Percentiles rank a stretch among this genome's conserved stretches.
Evolutionary conservation across 2,797 vertebrate genomes (phyloP).

Genomic region (Rhinophrynus dorsalis): DNA sequence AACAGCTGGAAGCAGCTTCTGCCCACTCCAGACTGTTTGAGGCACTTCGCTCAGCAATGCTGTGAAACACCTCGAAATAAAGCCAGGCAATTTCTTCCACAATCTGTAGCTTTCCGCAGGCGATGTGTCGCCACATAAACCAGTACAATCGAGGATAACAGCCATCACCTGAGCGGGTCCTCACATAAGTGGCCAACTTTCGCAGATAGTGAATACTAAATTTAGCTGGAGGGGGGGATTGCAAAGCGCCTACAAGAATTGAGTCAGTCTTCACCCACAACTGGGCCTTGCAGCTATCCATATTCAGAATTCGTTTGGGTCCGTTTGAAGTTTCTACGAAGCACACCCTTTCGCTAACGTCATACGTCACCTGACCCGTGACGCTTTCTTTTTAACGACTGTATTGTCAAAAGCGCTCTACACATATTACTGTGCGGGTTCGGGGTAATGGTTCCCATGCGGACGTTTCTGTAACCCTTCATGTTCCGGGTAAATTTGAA

Average conservation of each 20-base stretch:
- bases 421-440: no score
- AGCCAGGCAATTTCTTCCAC: constrained; percentile 87
- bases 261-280: constrained; percentile 91
- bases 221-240: constrained; percentile 77
- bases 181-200: constrained; percentile 86
- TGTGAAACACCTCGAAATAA: constrained; percentile 90
- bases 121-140: constrained; percentile 89
- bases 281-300: constrained; percentile 59
- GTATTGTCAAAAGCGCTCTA: no score
- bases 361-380: no score
- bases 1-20: constrained; percentile 81
- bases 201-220: constrained; percentile 87
- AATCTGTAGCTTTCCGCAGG: constrained; percentile 92
- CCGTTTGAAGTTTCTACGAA: no score
- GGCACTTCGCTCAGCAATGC: constrained; percentile 67
- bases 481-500: no score
- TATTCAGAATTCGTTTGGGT: no score
- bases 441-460: no score
- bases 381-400: no score
- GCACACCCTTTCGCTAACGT: no score
- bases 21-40: constrained; percentile 82
- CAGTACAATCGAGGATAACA: constrained; percentile 84
- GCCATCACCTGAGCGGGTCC: constrained; percentile 72
- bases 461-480: no score
- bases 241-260: constrained; percentile 85